Evolutionary conservation across 2,113 vertebrate species (phyloP).

Genomic region (Podarcis muralis): DNA sequence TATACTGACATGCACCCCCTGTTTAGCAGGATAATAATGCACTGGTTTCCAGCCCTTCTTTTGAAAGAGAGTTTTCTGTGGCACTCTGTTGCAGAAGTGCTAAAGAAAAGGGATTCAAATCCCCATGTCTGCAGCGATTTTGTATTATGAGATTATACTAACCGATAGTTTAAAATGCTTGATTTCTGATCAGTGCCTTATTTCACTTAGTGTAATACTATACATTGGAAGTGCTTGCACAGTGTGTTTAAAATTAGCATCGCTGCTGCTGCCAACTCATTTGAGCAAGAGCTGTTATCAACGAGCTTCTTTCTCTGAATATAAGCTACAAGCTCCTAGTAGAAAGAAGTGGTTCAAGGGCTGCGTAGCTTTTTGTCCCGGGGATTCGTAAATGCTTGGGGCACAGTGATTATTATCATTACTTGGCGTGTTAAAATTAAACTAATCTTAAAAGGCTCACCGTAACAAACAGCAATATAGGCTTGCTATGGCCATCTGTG

Average conservation of each 20-base stretch:
- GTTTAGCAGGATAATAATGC: no score
- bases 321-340: conserved; percentile 5
- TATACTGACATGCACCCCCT: no score
- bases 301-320: neutral
- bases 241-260: conserved; percentile 66
- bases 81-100: no score
- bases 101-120: neutral
- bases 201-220: conserved; percentile 58
- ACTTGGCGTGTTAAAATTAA: neutral
- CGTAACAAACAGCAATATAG: conserved; percentile 8
- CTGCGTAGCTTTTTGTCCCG: neutral
- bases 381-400: neutral
- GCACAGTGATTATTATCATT: neutral
- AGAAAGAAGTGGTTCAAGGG: conserved; percentile 2
- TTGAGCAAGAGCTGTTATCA: conserved; percentile 31
- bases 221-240: conserved; percentile 14
- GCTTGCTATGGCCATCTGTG: neutral
- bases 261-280: conserved; percentile 24
- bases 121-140: neutral
- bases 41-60: no score
- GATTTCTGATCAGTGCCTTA: conserved; percentile 13
- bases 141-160: conserved; percentile 54
- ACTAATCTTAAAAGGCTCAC: neutral
- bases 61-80: no score
- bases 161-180: conserved; percentile 52